Conservation (phyloP, 2,113 vertebrate species). For the Crotalus horridus region DNA sequence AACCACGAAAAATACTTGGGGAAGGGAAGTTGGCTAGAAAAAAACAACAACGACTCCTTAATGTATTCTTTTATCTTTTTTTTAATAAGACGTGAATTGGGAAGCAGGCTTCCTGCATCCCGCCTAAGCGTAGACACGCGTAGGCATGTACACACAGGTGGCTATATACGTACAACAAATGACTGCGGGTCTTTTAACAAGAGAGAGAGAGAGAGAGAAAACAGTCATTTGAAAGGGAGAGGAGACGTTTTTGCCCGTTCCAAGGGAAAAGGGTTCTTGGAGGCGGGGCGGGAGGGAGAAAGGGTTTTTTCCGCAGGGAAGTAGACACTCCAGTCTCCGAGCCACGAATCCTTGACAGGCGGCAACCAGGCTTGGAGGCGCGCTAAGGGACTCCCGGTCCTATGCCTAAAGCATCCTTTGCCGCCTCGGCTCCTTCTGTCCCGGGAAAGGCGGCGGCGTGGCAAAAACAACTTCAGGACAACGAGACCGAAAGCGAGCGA, state of each 20-base stretch:
- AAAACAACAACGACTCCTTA: not conserved
- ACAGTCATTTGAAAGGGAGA: not conserved
- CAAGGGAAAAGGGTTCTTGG: not conserved
- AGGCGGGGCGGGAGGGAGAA: not conserved
- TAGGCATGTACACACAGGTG: not conserved
- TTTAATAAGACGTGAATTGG: not conserved
- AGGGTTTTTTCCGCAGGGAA: not conserved
- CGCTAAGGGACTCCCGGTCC: not conserved
- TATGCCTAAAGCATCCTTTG: not conserved
- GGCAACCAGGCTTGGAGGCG: not conserved
- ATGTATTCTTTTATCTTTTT: not conserved
- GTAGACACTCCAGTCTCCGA: not conserved
- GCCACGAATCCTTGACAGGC: not conserved
- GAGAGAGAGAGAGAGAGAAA: no score
- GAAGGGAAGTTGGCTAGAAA: not conserved
- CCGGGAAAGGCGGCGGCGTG: not conserved
- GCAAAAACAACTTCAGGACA: not conserved
- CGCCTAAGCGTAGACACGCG: not conserved
- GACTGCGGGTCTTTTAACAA: not conserved
- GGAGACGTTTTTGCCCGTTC: not conserved
- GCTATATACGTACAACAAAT: not conserved
- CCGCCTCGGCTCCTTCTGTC: not conserved
- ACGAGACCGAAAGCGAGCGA: not conserved
- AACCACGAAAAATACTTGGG: not conserved
- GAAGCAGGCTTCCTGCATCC: not conserved